Evolutionary conservation across 2,888 invertebrate species (phyloP).

Genomic region (Drosophila anceps): DNA sequence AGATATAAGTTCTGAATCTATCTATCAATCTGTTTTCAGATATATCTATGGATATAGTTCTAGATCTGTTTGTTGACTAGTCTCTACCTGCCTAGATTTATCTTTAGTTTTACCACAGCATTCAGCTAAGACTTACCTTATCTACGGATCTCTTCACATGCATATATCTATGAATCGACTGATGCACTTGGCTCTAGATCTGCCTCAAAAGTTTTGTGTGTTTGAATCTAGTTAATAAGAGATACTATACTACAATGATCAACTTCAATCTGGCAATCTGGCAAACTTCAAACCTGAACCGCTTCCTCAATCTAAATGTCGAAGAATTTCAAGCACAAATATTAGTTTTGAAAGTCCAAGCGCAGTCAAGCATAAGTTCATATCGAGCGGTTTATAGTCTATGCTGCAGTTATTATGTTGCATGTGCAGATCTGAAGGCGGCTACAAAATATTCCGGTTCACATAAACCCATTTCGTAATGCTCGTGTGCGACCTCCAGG

Average conservation of each 20-base stretch:
- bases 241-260: not conserved
- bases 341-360: conserved; percentile 1
- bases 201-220: not conserved
- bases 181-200: too few species aligned
- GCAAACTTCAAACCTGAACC: not conserved
- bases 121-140: too few species aligned
- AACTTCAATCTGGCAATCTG: not conserved
- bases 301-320: not conserved
- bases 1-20: too few species aligned
- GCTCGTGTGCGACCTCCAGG: conserved; percentile 28
- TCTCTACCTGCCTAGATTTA: too few species aligned
- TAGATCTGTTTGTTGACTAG: too few species aligned
- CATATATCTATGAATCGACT: too few species aligned
- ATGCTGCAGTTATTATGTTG: conserved; percentile 20
- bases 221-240: not conserved
- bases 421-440: not conserved
- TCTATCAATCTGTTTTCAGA: too few species aligned
- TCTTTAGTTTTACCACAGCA: too few species aligned
- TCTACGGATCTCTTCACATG: too few species aligned
- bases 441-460: conserved; percentile 6
- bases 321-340: conserved; percentile 2
- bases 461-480: conserved; percentile 25
- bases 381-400: conserved; percentile 1
- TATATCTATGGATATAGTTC: too few species aligned
- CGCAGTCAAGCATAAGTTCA: not conserved